A percentile compares a stretch with the other conserved stretches of the same genome.
Conservation (phyloP, 64 coral and sea anemone species). For the Montipora foliosa region DNA sequence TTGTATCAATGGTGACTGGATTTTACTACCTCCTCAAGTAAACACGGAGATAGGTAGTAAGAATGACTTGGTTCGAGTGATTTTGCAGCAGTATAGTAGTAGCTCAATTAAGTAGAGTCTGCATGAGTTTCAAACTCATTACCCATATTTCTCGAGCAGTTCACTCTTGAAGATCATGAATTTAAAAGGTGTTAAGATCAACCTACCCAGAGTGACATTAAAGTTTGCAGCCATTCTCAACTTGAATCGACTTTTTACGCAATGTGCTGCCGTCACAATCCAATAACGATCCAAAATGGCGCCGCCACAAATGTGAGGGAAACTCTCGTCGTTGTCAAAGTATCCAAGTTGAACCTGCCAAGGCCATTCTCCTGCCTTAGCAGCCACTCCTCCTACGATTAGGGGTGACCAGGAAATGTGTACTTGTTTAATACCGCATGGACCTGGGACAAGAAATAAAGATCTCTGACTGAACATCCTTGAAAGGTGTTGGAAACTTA, state of each 20-base stretch:
- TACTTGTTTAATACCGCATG: slow-evolving; percentile 39
- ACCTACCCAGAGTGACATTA: slow-evolving; percentile 71
- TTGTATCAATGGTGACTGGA: too few relatives aligned
- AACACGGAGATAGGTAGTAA: too few relatives aligned
- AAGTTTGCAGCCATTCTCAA: slow-evolving; percentile 3
- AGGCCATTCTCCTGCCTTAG: slow-evolving; percentile 61
- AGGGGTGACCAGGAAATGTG: slow-evolving; percentile 35
- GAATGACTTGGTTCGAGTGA: too few relatives aligned
- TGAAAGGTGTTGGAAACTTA: too few relatives aligned
- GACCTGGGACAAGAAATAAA: neutral
- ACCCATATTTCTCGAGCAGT: too few relatives aligned
- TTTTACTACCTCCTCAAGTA: too few relatives aligned
- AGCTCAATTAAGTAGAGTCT: too few relatives aligned
- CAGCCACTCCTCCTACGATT: slow-evolving; percentile 39
- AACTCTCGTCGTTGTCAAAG: neutral
- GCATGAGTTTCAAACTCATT: too few relatives aligned
- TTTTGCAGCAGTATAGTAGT: too few relatives aligned
- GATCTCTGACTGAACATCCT: neutral
- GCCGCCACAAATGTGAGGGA: slow-evolving; percentile 58
- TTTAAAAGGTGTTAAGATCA: too few relatives aligned
- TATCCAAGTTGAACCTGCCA: slow-evolving; percentile 75
- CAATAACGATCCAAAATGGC: slow-evolving; percentile 58
- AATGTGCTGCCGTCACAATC: slow-evolving; percentile 72
- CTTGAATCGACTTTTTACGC: neutral
- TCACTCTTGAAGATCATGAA: too few relatives aligned